Conservation (phyloP, 2,113 vertebrate genomes). For the Hemiprocne comata region DNA sequence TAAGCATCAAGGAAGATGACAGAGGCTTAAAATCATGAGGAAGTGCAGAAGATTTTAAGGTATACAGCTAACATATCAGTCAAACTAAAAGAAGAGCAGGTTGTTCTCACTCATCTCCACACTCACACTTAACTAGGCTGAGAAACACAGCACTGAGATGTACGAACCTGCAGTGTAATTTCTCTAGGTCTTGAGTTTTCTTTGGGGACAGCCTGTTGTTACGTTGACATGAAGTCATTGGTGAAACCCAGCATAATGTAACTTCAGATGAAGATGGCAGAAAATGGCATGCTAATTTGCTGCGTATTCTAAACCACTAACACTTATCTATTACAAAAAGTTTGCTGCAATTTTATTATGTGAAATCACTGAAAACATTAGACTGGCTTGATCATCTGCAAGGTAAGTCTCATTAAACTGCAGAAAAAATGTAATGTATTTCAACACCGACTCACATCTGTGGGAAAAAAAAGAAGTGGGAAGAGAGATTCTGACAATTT, state of each 20-base stretch:
- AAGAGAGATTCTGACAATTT: conserved; percentile 62
- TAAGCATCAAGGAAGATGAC: not conserved
- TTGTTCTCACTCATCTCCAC: not conserved
- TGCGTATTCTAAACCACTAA: not conserved
- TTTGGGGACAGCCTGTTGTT: not conserved
- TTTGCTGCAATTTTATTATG: not conserved
- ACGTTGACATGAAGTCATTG: not conserved
- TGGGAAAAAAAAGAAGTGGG: not conserved
- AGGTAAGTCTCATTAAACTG: not conserved
- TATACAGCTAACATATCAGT: not conserved
- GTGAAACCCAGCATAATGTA: not conserved
- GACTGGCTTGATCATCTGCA: not conserved
- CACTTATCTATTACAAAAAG: not conserved
- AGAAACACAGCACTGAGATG: not conserved
- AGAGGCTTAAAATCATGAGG: not conserved
- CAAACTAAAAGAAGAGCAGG: not conserved
- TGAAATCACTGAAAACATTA: not conserved
- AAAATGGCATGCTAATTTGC: not conserved
- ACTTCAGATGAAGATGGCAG: not conserved
- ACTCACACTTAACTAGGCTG: not conserved
- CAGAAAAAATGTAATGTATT: not conserved
- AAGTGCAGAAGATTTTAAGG: not conserved
- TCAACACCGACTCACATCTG: not conserved
- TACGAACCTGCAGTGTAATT: not conserved
- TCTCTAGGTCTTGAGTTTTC: not conserved